Base-by-base conservation (phyloP, 2,113 vertebrate genomes). In the Charadrius vociferus region DNA sequence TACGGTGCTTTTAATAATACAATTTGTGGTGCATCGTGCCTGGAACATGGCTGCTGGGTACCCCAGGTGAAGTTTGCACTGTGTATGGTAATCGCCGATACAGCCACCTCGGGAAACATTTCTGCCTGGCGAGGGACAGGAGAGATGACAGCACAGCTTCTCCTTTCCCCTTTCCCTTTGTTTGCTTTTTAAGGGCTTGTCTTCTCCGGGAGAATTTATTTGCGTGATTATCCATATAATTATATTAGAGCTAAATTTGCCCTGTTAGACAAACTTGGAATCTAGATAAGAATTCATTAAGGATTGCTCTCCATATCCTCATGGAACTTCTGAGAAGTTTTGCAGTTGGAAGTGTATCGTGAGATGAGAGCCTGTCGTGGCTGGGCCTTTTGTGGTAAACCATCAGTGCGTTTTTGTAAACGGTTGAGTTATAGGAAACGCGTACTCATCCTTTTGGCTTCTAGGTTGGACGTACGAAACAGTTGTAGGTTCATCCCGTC, bases 11-110 rank as follows among this genome's bases (percentile, higher is more conserved):
- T 68, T 22, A 58, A 32, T 53, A 37, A 11, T 9, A 4, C 7
- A 9, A 27, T 49, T 75, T 26, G 6, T 7, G 58, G 58, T 79
- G 87, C 73, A 41, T 39, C 72, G 1, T n/a, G 73, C 67, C 63
- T 79, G 0, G 81, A 85, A 89, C 34, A 53, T 84, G 91, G 93
- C 94, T 82, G 93, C 93, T 86, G 11, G 84, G 7, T 74, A 11
- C 16, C 58, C 1, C 2, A 7, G 2, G 4, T 8, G 14, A 0
- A 11, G 15, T 66, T 32, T 32, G 20, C 41, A 2, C 29, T 9
- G 0, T 5, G 2, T 10, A 5, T 68, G 13, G 0, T 4, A 10
- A 15, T 5, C 49, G 2, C 4, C 17, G 66, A 2, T 14, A 12
- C 0, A 14, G 37, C 30, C 39, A 32, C 45, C 27, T 67, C 3